Evolutionary conservation across 2,888 invertebrate genomes (phyloP), one percentile per base, ranked within the genome.

Genomic region (Orchestes rusci): DNA sequence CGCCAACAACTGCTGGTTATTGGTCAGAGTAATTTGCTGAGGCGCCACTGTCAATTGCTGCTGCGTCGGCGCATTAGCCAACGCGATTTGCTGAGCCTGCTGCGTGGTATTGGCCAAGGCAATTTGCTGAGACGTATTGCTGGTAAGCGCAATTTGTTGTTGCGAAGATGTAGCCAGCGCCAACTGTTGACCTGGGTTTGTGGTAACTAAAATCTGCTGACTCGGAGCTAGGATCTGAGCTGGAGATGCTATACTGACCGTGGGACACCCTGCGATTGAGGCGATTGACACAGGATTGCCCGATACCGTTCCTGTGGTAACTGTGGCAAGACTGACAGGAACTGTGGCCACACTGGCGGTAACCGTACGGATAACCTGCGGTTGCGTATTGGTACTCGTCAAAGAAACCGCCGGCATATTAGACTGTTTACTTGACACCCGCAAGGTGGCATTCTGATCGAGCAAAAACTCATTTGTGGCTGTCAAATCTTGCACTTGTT

Each of bases 381-480:
- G 68, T 29, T 59, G 59, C 43, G 54, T 58, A 44, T 63, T 64
- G 47, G 67, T 71, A 48, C 67, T 71, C 27, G 69, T 69, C 7
- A 79, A 72, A 2, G 76, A 76, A 2, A 77, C 76, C 7, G 76
- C 73, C 4, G 80, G 77, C 10, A 79, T 74, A 2, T 75, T 74
- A 5, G 5, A 10, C 35, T 72, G 66, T 52, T 77, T 76, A 44
- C 73, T 75, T 10, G 74, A 74, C 50, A 81, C 71, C 19, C 85
- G 71, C 48, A 84, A 67, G 52, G 80, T 79, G 16, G 84, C 84
- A 65, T 85, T 85, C 66, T 86, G 84, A 57, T 84, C 83, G 51
- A 86, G 66, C 8, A 87, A 71, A 62, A 85, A 84, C 62, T 86
- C 84, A 63, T 87, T 87, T 5, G 84, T 82, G 2, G 84, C 82